Evolutionary conservation across 2,797 vertebrate genomes (phyloP).

Genomic region (Cottoperca gobio): DNA sequence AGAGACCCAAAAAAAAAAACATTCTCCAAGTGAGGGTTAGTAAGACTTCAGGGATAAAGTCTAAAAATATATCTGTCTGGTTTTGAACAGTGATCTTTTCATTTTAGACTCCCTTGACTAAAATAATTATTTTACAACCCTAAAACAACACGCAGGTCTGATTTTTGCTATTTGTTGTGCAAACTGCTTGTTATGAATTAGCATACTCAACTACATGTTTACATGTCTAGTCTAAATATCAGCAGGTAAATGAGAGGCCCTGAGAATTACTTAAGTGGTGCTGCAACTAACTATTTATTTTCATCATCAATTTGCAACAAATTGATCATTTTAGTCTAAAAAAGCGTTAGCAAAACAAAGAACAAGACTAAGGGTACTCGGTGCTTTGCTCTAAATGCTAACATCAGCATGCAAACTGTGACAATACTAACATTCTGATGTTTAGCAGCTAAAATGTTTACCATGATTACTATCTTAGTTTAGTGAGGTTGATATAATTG

Average conservation of each 20-base stretch:
- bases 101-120: not conserved
- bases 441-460: not conserved
- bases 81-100: not conserved
- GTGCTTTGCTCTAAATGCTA: not conserved
- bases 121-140: not conserved
- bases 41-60: not conserved
- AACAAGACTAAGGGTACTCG: not conserved
- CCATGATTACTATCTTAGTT: not conserved
- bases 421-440: too few relatives aligned
- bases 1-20: slow-evolving; percentile 1
- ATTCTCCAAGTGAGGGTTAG: slow-evolving; percentile 1
- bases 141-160: not conserved
- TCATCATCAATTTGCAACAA: not conserved
- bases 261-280: not conserved
- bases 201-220: not conserved
- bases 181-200: not conserved
- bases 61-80: not conserved
- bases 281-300: not conserved
- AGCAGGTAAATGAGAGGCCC: not conserved
- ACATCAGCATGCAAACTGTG: not conserved
- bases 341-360: not conserved
- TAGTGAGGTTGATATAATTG: too few relatives aligned
- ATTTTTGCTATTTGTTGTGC: not conserved
- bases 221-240: not conserved
- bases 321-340: not conserved